Percentiles rank a stretch among this genome's conserved stretches.
Evolutionary conservation across 2,113 vertebrate genomes (phyloP).

Genomic region (Clarias gariepinus): DNA sequence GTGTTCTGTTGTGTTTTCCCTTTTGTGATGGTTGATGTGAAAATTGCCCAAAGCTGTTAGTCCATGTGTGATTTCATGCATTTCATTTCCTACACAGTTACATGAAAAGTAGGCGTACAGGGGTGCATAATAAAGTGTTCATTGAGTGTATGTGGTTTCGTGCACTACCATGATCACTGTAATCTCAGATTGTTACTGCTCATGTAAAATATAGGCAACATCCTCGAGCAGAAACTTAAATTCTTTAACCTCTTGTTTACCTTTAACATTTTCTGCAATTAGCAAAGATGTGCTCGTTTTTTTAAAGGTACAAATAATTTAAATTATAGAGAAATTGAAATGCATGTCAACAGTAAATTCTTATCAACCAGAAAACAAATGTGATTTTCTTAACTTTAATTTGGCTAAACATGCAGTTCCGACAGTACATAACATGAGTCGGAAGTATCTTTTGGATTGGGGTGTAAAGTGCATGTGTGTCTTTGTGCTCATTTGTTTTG

Average conservation of each 20-base stretch:
- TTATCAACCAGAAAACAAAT: background rate
- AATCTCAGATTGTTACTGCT: background rate
- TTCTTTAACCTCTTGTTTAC: background rate
- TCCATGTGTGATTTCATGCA: background rate
- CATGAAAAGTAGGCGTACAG: background rate
- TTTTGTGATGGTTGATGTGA: background rate
- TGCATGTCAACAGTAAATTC: background rate
- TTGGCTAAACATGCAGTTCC: conserved; percentile 33
- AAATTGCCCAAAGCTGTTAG: background rate
- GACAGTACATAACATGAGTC: conserved; percentile 55
- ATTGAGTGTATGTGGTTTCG: background rate
- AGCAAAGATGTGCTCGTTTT: background rate
- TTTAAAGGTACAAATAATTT: background rate
- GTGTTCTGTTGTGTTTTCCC: background rate
- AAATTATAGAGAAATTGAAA: background rate
- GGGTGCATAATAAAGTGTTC: background rate
- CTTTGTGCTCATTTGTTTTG: conserved; percentile 67
- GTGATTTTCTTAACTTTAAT: background rate
- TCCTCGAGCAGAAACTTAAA: background rate
- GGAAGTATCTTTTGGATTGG: conserved; percentile 57
- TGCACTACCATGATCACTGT: background rate
- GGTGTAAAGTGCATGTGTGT: conserved; percentile 57
- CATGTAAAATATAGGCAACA: background rate
- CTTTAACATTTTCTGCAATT: background rate
- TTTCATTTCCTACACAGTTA: background rate